phyloP scores from a whole-genome alignment of 2,888 invertebrate species.

The Cosmopolites sordidus region DNA sequence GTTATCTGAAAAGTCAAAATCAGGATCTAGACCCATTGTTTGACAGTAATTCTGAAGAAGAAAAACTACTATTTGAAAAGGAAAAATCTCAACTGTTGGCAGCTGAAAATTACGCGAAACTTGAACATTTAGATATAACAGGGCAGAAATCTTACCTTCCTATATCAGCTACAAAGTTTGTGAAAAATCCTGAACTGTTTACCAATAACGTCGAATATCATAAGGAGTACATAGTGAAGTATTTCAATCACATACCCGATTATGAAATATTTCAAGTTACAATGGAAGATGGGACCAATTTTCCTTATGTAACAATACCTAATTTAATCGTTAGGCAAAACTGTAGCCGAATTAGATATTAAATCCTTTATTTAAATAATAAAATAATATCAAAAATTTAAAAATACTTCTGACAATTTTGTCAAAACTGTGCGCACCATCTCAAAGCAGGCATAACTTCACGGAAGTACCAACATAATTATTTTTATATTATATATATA shows the following conservation, averaged over 20 bases:
- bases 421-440: not conserved
- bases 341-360: constrained; percentile 2
- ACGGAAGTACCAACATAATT: too few species aligned
- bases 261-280: constrained; percentile 35
- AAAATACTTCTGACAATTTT: too few species aligned
- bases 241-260: constrained; percentile 36
- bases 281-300: constrained; percentile 35
- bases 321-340: constrained; percentile 17
- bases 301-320: constrained; percentile 36
- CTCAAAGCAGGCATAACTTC: too few species aligned
- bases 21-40: not conserved
- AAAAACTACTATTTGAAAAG: constrained; percentile 15
- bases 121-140: not conserved
- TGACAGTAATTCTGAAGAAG: constrained; percentile 14
- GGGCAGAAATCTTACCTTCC: constrained; percentile 31
- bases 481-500: too few species aligned
- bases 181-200: constrained; percentile 35
- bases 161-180: constrained; percentile 34
- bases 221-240: constrained; percentile 37
- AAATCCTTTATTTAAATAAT: not conserved
- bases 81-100: constrained; percentile 14
- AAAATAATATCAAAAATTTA: too few species aligned
- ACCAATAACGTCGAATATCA: constrained; percentile 36
- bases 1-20: too few species aligned
- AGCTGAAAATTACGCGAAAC: constrained; percentile 16